Percentiles rank a stretch among this genome's conserved stretches.
phyloP scores from a whole-genome alignment of 2,797 vertebrate genomes.

The Erpetoichthys calabaricus region DNA sequence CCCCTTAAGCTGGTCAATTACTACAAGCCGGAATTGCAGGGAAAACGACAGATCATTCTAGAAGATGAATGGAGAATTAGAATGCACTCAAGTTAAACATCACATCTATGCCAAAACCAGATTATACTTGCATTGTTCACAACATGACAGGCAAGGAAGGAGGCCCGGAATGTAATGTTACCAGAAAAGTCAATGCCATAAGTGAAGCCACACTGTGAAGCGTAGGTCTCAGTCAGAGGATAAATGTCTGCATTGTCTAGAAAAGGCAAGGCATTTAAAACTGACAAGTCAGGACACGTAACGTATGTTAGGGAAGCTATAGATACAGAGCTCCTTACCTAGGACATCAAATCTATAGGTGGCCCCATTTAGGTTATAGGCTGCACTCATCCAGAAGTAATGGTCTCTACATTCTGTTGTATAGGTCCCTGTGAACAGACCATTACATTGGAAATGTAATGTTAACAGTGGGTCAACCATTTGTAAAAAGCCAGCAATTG shows the following conservation, averaged over 20 bases:
- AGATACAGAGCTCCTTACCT: no score
- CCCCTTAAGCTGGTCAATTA: constrained; percentile 17
- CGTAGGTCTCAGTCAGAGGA: not conserved
- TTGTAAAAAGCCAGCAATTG: no score
- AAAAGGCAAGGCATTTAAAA: not conserved
- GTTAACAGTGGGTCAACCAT: no score
- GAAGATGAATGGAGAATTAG: constrained; percentile 3
- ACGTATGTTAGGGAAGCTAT: no score
- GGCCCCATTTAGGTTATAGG: not conserved
- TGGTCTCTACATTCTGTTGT: constrained; percentile 10
- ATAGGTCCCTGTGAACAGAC: not conserved
- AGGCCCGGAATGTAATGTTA: constrained; percentile 38
- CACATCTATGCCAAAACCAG: not conserved
- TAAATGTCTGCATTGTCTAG: constrained; percentile 2
- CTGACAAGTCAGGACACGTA: not conserved
- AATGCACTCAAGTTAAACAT: not conserved
- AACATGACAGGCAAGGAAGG: constrained; percentile 48
- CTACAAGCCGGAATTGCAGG: constrained; percentile 40
- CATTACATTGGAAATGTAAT: no score
- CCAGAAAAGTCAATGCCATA: constrained; percentile 20
- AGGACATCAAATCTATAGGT: no score
- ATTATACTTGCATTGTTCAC: constrained; percentile 24
- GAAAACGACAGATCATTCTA: constrained; percentile 40
- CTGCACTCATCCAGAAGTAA: constrained; percentile 15
- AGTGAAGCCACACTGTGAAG: constrained; percentile 40